Evolutionary conservation across 2,113 vertebrate genomes (phyloP).

Genomic region (Mandrillus leucophaeus): DNA sequence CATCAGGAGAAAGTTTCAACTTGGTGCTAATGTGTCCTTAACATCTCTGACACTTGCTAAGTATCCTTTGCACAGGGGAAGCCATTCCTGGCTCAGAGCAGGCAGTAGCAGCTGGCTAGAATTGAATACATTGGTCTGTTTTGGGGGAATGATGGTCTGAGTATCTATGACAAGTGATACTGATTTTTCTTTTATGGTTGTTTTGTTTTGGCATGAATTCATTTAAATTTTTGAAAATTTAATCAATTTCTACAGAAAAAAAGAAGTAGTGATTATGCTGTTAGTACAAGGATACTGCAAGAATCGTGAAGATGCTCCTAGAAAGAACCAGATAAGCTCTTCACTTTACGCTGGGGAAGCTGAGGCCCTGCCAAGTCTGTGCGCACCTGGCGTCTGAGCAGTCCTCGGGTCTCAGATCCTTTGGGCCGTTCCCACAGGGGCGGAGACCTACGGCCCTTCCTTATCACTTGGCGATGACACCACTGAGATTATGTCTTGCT

Average conservation of each 20-base stretch:
- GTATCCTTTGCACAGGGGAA: neutral
- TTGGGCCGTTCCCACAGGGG: neutral
- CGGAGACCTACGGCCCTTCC: neutral
- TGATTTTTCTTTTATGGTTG: neutral
- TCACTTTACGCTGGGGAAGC: neutral
- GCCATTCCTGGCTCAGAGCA: neutral
- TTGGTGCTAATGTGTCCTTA: neutral
- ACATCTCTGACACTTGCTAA: neutral
- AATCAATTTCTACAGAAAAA: slow-evolving; percentile 14
- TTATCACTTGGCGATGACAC: neutral
- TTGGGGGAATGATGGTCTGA: neutral
- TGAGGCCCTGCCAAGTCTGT: neutral
- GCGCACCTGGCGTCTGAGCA: neutral
- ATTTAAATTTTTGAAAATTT: neutral
- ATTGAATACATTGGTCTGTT: neutral
- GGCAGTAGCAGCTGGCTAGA: neutral
- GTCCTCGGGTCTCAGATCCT: neutral
- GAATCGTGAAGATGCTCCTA: neutral
- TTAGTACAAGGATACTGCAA: neutral
- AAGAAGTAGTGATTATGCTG: neutral
- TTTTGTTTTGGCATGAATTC: slow-evolving; percentile 8
- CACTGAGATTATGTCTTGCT: neutral
- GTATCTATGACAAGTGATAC: neutral
- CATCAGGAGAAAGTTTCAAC: neutral
- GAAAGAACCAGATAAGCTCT: neutral